Base-by-base conservation (phyloP, 1,140 invertebrate genomes). In the Drosophila sp. region DNA sequence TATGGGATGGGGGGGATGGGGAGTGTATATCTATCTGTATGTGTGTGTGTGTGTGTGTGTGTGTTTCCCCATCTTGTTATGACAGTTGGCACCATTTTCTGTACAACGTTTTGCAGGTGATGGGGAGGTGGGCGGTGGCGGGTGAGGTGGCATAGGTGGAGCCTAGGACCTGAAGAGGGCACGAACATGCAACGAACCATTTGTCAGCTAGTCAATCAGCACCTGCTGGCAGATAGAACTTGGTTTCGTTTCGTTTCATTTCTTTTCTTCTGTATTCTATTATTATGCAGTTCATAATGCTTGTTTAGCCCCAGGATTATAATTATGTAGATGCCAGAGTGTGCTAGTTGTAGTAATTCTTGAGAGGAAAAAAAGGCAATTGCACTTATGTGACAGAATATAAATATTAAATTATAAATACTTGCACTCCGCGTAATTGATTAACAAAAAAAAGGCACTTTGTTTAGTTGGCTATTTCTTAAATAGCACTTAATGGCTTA, bases 191-290 rank as follows among this genome's bases (percentile, higher is more conserved):
- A 62, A 33, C 67, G 70, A 64, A 65, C 57, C 77, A 74, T 80
- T 84, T 80, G 76, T 77, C 76, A 71, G 67, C 61, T 67, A 72
- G 69, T 86, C 83, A 87, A 86, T 79, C 72, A 73, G 79, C 47
- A 66, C 44, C 44, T 50, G 40, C 55, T 68, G 41, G 25, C 44
- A 54, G 27, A 57, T 54, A 50, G 61, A 57, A 47, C 65, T 50
- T 35, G 50, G 55, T 40, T 65, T 70, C 58, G 67, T 63, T 33
- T 61, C 17, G 67, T 57, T 74, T 38, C 27, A 32, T 17, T 33
- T 44, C 25, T 75, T 38, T 44, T 27, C 17, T 27, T 33, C 23
- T 35, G 56, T 23, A 38, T 35, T 58, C 2, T 7, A 25, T 58
- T 58, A 35, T 58, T 35, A 35, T 58, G 30, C 56, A 58, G 11